Evolutionary conservation across 2,113 vertebrate species (phyloP).

Genomic region (Alligator mississippiensis): DNA sequence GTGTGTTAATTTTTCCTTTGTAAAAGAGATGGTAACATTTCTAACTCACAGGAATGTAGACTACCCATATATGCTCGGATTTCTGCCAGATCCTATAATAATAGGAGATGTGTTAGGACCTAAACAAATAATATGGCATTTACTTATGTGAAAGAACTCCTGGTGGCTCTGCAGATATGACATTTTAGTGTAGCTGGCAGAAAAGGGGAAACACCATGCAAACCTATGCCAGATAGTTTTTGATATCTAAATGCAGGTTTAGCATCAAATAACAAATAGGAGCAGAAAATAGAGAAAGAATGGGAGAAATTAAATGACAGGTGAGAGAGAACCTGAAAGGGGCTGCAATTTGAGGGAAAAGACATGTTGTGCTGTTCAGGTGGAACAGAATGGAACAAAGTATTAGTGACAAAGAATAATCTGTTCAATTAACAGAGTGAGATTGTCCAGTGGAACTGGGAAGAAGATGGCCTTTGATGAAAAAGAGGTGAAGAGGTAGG

Average conservation of each 20-base stretch:
- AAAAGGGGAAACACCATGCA: neutral
- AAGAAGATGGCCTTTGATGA: neutral
- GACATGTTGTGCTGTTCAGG: neutral
- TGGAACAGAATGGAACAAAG: neutral
- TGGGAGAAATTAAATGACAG: fast-evolving
- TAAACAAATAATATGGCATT: neutral
- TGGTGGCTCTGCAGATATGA: neutral
- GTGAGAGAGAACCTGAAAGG: neutral
- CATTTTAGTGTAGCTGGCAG: neutral
- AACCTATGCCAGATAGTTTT: neutral
- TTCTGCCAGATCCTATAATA: no score
- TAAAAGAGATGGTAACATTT: no score
- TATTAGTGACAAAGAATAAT: neutral
- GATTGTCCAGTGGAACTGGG: neutral
- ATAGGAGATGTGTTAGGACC: no score
- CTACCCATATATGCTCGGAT: no score
- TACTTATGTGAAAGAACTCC: neutral
- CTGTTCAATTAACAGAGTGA: neutral
- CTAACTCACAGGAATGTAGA: no score
- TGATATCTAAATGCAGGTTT: neutral
- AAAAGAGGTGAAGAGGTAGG: neutral
- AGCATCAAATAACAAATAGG: neutral
- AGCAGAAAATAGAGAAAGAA: neutral
- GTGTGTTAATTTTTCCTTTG: no score
- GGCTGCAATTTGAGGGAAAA: neutral